phyloP scores from a whole-genome alignment of 1,140 invertebrate species.

The Olivierus martensii region DNA sequence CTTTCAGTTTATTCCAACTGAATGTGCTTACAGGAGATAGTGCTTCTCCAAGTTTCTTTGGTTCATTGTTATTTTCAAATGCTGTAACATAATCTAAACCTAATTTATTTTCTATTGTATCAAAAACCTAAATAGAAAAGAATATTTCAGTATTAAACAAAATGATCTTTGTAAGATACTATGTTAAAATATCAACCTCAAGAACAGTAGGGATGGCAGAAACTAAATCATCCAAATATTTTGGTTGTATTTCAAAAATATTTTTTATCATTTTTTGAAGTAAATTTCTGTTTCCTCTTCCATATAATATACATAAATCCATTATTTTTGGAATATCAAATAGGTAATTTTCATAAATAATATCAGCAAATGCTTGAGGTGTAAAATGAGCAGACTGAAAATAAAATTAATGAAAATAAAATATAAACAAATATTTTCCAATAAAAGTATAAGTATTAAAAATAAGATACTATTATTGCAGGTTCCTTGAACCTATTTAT shows the following conservation, averaged over 20 bases:
- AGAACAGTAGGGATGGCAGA: slow-evolving; percentile 34
- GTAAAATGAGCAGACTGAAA: slow-evolving; percentile 46
- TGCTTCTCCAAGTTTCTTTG: slow-evolving; percentile 7
- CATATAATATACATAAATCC: slow-evolving; percentile 59
- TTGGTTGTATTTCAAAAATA: slow-evolving; percentile 51
- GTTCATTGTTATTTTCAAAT: slow-evolving; percentile 3
- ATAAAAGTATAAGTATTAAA: too few relatives aligned
- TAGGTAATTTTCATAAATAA: slow-evolving; percentile 63
- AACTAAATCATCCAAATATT: slow-evolving; percentile 50
- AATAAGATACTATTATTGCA: too few relatives aligned
- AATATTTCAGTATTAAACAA: background rate
- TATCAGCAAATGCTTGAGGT: slow-evolving; percentile 44
- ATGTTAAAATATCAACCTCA: slow-evolving; percentile 28
- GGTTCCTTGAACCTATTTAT: too few relatives aligned
- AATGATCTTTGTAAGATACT: too few relatives aligned
- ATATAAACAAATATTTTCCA: too few relatives aligned
- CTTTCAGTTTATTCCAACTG: slow-evolving; percentile 35
- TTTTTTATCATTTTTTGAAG: slow-evolving; percentile 46
- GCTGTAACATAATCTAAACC: slow-evolving; percentile 28
- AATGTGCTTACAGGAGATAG: slow-evolving; percentile 12
- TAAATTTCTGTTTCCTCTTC: slow-evolving; percentile 44
- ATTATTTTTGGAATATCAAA: slow-evolving; percentile 66
- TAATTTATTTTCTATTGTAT: slow-evolving; percentile 34
- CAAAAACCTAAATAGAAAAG: slow-evolving; percentile 28
- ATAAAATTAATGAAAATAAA: too few relatives aligned